A percentile compares a stretch with the other conserved stretches of the same genome.
Evolutionary conservation across 2,888 invertebrate genomes (phyloP).

Genomic region (Eueremaeus valkanovi): DNA sequence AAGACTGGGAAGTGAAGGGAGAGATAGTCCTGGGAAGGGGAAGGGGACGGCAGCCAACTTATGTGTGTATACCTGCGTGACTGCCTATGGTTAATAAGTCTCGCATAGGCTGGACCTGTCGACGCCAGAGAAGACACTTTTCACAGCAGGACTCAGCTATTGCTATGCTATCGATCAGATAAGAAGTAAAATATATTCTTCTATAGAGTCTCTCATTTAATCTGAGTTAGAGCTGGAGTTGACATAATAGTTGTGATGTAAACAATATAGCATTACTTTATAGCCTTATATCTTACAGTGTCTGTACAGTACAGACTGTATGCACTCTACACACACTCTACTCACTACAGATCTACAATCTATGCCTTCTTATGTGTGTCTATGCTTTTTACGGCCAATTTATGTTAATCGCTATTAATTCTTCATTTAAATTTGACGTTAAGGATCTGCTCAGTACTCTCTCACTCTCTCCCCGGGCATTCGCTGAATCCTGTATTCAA

Average conservation of each 20-base stretch:
- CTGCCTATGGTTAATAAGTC: slow-evolving; percentile 14
- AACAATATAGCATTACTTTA: slow-evolving; percentile 1
- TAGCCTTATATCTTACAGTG: not conserved
- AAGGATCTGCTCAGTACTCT: not conserved
- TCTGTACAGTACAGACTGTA: too few relatives aligned
- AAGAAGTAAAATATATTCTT: slow-evolving; percentile 18
- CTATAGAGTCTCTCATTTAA: slow-evolving; percentile 22
- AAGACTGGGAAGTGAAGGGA: slow-evolving; percentile 11
- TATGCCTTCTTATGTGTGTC: too few relatives aligned
- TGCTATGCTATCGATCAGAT: slow-evolving; percentile 31
- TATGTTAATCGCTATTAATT: slow-evolving; percentile 14
- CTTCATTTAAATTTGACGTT: not conserved
- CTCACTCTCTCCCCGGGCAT: too few relatives aligned
- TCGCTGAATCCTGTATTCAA: too few relatives aligned
- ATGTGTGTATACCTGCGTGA: slow-evolving; percentile 2
- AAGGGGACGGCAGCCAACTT: not conserved
- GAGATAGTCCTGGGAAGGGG: too few relatives aligned
- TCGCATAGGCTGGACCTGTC: slow-evolving; percentile 30
- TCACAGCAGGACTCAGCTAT: slow-evolving; percentile 23
- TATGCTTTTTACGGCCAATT: not conserved
- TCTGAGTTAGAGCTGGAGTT: too few relatives aligned
- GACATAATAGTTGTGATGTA: slow-evolving; percentile 24
- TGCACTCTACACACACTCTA: too few relatives aligned
- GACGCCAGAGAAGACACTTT: slow-evolving; percentile 34
- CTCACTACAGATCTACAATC: too few relatives aligned